phyloP scores from a whole-genome alignment of 2,797 vertebrate species.

The Dipus sagitta region DNA sequence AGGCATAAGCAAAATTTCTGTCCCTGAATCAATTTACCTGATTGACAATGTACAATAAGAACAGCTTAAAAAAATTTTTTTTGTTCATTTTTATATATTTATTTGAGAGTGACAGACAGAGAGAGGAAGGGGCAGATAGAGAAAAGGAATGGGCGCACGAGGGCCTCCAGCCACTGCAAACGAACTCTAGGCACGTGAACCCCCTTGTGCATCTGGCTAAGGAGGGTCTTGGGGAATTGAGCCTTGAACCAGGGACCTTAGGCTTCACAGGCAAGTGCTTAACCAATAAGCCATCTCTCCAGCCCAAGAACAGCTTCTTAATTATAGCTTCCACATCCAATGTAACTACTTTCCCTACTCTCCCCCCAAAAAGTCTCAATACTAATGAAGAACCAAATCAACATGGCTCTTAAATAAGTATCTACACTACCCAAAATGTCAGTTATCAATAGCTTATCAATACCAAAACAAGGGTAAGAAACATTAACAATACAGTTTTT shows the following conservation, averaged over 20 bases:
- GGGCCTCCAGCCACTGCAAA: no score
- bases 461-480: slow-evolving; percentile 52
- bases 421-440: slow-evolving; percentile 21
- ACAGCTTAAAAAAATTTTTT: background rate
- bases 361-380: no score
- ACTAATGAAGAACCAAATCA: slow-evolving; percentile 19
- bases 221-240: no score
- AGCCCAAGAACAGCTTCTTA: background rate
- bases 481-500: background rate
- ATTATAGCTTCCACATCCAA: slow-evolving; percentile 6
- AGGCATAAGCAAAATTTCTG: slow-evolving; percentile 30
- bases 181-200: no score
- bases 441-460: background rate
- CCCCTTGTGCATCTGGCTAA: no score
- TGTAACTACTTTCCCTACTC: slow-evolving; percentile 9
- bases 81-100: no score
- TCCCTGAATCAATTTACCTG: background rate
- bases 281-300: no score
- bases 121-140: no score
- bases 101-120: no score
- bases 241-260: no score
- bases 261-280: no score
- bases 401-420: slow-evolving; percentile 3
- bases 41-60: slow-evolving; percentile 21
- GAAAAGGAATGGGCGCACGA: no score